These are phyloP conservation scores for Pterostichus niger DNA, from an alignment of 2,888 invertebrate species.

Conservation along the genomic window DNA sequence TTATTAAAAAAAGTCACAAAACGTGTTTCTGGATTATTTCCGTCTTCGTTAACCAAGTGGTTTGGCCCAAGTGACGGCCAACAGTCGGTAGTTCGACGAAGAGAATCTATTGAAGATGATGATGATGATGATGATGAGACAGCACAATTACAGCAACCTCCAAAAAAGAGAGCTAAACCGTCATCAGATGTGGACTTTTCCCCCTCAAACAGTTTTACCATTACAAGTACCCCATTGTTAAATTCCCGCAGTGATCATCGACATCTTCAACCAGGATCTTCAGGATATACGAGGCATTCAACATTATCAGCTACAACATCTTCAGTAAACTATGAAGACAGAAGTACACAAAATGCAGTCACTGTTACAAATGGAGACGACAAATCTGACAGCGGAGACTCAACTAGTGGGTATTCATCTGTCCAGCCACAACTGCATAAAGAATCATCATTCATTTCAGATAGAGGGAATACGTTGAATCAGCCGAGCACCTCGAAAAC, in stretches of 20 bases:
- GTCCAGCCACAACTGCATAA: slow-evolving; percentile 65
- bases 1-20: slow-evolving; percentile 85
- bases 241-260: slow-evolving; percentile 26
- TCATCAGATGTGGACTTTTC: slow-evolving; percentile 68
- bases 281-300: slow-evolving; percentile 56
- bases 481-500: slow-evolving; percentile 54
- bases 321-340: slow-evolving; percentile 26
- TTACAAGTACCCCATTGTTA: slow-evolving; percentile 47
- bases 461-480: slow-evolving; percentile 29
- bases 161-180: slow-evolving; percentile 76
- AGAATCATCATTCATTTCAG: slow-evolving; percentile 57
- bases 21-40: slow-evolving; percentile 82
- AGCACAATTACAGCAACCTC: slow-evolving; percentile 76
- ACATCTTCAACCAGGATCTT: slow-evolving; percentile 63
- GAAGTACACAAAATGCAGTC: slow-evolving; percentile 12
- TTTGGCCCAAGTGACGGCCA: slow-evolving; percentile 74
- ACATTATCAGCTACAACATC: slow-evolving; percentile 41
- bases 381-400: slow-evolving; percentile 77
- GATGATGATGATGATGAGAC: slow-evolving; percentile 75
- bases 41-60: slow-evolving; percentile 81
- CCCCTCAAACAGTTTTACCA: slow-evolving; percentile 41
- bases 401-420: slow-evolving; percentile 70
- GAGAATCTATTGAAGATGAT: slow-evolving; percentile 76
- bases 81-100: slow-evolving; percentile 72
- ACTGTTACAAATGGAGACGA: slow-evolving; percentile 75